Conservation (phyloP, 2,113 vertebrate genomes). For the Pyrgilauda ruficollis region DNA sequence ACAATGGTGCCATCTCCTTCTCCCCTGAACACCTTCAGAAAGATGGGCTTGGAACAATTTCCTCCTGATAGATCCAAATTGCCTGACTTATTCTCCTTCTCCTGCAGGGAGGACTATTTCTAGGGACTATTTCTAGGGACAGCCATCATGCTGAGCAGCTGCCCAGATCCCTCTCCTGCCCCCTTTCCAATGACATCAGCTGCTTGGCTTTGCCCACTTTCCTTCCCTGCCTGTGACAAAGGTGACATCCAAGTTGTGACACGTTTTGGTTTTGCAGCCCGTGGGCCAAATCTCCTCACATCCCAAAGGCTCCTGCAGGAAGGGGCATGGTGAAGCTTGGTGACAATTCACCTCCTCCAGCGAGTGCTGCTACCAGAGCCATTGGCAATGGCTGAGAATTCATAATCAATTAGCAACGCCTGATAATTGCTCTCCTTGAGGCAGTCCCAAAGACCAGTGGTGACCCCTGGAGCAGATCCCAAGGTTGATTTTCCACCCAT, state of each 20-base stretch:
- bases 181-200: not conserved
- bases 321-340: not conserved
- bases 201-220: not conserved
- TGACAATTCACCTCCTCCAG: not conserved
- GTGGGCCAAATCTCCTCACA: not conserved
- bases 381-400: not conserved
- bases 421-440: not conserved
- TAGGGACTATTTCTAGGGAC: not conserved
- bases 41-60: not conserved
- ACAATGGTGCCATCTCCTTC: not conserved
- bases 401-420: not conserved
- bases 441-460: not conserved
- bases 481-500: not conserved
- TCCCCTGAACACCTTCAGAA: not conserved
- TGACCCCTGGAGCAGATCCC: not conserved
- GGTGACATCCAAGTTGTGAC: fast-evolving
- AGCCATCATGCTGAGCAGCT: not conserved
- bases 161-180: not conserved
- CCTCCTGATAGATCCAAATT: not conserved
- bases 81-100: not conserved
- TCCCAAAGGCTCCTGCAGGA: not conserved
- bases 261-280: not conserved
- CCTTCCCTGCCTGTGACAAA: not conserved
- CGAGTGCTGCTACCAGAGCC: fast-evolving
- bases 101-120: not conserved